Base-by-base conservation (phyloP, 1,140 invertebrate genomes). In the Lanistes nyassanus region DNA sequence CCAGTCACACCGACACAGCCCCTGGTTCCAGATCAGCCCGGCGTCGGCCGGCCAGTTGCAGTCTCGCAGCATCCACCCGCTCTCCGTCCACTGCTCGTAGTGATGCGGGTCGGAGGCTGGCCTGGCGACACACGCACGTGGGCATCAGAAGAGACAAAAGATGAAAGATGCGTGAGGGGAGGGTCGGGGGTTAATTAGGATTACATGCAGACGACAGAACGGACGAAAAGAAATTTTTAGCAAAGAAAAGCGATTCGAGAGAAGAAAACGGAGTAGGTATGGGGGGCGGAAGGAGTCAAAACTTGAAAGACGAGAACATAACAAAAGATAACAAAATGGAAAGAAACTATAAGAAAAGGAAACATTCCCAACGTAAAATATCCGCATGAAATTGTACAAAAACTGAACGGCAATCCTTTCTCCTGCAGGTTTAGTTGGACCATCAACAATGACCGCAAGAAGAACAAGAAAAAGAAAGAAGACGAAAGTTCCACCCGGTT, bases 1-100 rank as follows among this genome's bases (percentile, higher is more conserved):
- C 79, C 79, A 80, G 29, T 78, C 79, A 80, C 79, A 80, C 6
- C 79, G 58, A 60, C 79, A 80, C 11, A 47, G n/a, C 0, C 47
- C 70, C 70, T 80, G 79, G 58, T 51, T 75, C 79, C 79, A 80
- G 0, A 80, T 42, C 47, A 80, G 69, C 2, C 79, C 79, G 11
- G 76, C 66, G 65, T 80, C 75, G 69, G 76, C 75, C 6, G 79
- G 79, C 74, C 74, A 80, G 74, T 80, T 80, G 36, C 79, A 80
- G 76, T 80, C 76, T 42, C 76, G 72, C 21, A 51, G n/a, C 42
- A 76, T 34, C 79, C 79, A 80, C 26, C 76, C 64, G 16, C 65
- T 51, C 34, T 80, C 76, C 26, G 73, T 56, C 76, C 69, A 69
- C 21, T 76, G 62, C 36, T 76, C 69, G 64, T 75, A 80, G 31